These are phyloP conservation scores for Apostichopus parvimensis DNA, from an alignment of 35 echinoderm and acorn worm species.

Conservation along the genomic window DNA sequence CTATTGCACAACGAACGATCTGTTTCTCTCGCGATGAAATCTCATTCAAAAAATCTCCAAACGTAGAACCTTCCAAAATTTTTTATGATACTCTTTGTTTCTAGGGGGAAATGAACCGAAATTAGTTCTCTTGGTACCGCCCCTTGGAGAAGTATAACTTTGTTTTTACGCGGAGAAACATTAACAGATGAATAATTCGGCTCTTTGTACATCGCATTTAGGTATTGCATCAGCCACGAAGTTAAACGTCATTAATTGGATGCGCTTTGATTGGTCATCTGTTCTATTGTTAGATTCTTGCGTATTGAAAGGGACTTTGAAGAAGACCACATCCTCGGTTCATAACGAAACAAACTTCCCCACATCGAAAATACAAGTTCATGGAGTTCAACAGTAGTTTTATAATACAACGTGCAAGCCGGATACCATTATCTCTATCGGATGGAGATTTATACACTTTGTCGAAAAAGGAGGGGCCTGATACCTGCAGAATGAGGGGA, in stretches of 20 bases:
- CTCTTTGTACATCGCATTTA: background rate
- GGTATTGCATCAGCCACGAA: background rate
- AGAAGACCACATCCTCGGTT: background rate
- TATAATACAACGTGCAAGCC: background rate
- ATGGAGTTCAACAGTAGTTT: background rate
- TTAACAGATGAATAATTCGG: background rate
- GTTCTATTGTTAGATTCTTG: background rate
- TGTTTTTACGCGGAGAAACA: background rate
- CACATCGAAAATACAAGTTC: background rate
- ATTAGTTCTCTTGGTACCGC: background rate
- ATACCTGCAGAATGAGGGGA: too few species aligned
- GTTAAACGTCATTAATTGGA: too few species aligned
- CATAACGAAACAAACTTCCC: background rate
- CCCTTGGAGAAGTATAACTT: background rate
- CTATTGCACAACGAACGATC: background rate
- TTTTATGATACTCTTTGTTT: too few species aligned
- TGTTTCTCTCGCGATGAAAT: too few species aligned
- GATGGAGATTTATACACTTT: too few species aligned
- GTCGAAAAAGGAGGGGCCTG: too few species aligned
- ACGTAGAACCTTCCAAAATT: too few species aligned
- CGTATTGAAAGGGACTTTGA: background rate
- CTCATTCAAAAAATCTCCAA: too few species aligned
- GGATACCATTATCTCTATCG: too few species aligned
- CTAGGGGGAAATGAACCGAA: too few species aligned
- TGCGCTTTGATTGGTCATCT: background rate